Evolutionary conservation across 2,888 invertebrate genomes (phyloP).

Genomic region (Hylaea fasciaria): DNA sequence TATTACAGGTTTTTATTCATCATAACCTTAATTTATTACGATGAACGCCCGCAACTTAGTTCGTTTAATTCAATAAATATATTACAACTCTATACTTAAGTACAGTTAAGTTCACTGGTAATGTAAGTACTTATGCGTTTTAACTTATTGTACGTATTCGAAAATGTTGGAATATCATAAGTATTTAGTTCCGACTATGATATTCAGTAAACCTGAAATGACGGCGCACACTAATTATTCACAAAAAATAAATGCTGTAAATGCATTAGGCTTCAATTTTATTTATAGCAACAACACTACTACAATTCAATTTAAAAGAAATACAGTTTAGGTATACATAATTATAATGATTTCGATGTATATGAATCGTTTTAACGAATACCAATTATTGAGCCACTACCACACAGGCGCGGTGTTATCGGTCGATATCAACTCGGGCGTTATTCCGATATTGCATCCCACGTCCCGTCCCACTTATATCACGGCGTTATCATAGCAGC

Average conservation of each 20-base stretch:
- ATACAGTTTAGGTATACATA: slow-evolving; percentile 3
- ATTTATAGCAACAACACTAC: neutral
- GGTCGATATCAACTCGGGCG: too few species aligned
- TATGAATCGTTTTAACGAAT: slow-evolving; percentile 27
- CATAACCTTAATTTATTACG: slow-evolving; percentile 70
- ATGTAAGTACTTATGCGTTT: slow-evolving; percentile 38
- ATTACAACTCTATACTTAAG: slow-evolving; percentile 72
- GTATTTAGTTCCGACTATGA: too few species aligned
- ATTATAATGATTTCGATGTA: slow-evolving; percentile 70
- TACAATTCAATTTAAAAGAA: neutral
- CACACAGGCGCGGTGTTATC: too few species aligned
- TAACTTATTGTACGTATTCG: slow-evolving; percentile 21
- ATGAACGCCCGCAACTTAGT: slow-evolving; percentile 57
- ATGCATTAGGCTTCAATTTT: slow-evolving; percentile 12
- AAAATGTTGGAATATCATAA: slow-evolving; percentile 6
- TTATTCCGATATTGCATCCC: too few species aligned
- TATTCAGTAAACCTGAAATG: neutral
- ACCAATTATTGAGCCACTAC: slow-evolving; percentile 25
- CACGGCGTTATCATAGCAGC: too few species aligned
- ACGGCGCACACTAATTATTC: neutral
- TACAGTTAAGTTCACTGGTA: slow-evolving; percentile 45
- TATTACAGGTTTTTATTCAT: slow-evolving; percentile 77
- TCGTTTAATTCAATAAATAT: slow-evolving; percentile 72
- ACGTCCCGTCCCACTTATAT: too few species aligned
- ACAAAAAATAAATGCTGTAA: slow-evolving; percentile 28